Conservation (phyloP, 1,140 invertebrate genomes). For the Muscidifurax raptorellus region DNA sequence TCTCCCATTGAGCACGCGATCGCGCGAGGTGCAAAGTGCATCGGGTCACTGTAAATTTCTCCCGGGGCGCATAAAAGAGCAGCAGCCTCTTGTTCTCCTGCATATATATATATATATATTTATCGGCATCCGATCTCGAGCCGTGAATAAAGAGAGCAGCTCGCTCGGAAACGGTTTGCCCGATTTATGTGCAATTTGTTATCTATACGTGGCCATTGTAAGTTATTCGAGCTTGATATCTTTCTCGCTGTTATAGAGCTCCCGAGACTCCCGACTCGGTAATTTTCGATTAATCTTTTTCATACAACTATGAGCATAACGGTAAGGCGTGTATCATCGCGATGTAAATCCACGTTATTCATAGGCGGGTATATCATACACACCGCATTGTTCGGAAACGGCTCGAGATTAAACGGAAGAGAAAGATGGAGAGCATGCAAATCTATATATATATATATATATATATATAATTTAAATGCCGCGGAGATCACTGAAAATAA, state of each 20-base stretch:
- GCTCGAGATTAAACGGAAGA: not conserved
- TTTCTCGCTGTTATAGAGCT: not conserved
- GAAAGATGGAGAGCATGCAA: not conserved
- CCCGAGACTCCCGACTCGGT: not conserved
- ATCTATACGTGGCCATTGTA: not conserved
- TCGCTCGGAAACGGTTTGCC: slow-evolving; percentile 27
- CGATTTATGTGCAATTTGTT: slow-evolving; percentile 41
- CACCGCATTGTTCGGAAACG: not conserved
- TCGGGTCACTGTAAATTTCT: slow-evolving; percentile 16
- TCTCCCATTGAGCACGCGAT: not conserved
- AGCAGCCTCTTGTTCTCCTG: not conserved
- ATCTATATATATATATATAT: no score
- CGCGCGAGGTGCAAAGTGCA: slow-evolving; percentile 9
- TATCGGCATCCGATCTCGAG: not conserved
- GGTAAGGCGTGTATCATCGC: slow-evolving; percentile 25
- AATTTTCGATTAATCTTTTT: slow-evolving; percentile 40
- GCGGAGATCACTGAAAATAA: not conserved
- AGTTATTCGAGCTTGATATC: slow-evolving; percentile 23
- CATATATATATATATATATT: not conserved
- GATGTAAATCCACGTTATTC: slow-evolving; percentile 34
- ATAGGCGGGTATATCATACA: no score
- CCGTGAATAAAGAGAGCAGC: not conserved
- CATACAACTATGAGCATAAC: slow-evolving; percentile 21
- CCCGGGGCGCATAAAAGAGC: not conserved
- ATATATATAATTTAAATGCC: slow-evolving; percentile 34